Evolutionary conservation across 2,888 invertebrate species (phyloP), one percentile per base, ranked within the genome.

Genomic region (Silvanus unidentatus): DNA sequence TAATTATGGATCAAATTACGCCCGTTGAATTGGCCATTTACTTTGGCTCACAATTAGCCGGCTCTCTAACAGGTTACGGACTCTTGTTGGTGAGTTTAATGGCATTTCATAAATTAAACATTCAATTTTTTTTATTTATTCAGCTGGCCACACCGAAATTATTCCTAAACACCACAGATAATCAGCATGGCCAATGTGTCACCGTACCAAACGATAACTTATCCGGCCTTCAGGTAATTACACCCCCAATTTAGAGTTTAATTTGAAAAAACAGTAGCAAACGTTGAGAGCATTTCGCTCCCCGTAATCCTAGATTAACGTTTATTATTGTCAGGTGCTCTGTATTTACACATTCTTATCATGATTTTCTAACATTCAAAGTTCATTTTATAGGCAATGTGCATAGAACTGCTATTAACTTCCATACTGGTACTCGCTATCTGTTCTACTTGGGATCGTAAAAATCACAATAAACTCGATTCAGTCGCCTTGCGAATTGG

Each of bases 381-480:
- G n/a, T 37, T 37, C 8, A 3, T 16, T 16, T 15, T 6, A 15
- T 15, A 84, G 69, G 80, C 79, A 1, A 60, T 85, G 10, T 68
- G 74, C 2, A 73, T 82, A 45, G 88, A 88, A 68, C 73, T 79
- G 27, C 58, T 82, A 0, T 73, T 83, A 15, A 82, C 88, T 0
- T 71, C 75, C 3, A 75, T 82, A 1, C 69, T 88, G 35, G 74
- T 79, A 32, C 73, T 86, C 36, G 74, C 86, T 11, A 78, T 78
- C 49, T 86, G 86, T 60, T 78, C 81, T 0, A 71, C 82, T 4
- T 86, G 84, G 84, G 88, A 88, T 67, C 78, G 80, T 3, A 73
- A 81, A 43, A 83, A 84, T 60, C 64, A 71, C 10, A 72, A 75
- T 35, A 80, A 79, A 54, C 74, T 75, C 27, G 86, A 87, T 55